phyloP scores from a whole-genome alignment of 2,888 invertebrate species.

The Melanophora roralis region DNA sequence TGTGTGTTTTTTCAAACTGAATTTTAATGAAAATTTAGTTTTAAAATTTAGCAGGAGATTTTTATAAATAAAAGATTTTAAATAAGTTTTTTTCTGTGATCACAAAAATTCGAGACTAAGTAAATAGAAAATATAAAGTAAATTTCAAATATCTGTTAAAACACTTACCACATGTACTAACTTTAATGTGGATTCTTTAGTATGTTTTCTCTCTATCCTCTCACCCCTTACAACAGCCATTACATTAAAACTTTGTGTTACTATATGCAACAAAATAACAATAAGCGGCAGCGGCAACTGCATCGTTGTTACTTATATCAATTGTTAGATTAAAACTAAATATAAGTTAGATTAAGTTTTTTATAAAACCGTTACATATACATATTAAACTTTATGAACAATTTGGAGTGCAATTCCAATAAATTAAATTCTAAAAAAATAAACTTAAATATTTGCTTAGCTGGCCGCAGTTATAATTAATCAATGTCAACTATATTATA shows the following conservation, averaged over 20 bases:
- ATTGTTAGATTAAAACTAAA: slow-evolving; percentile 31
- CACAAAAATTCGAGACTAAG: too few species aligned
- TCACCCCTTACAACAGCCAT: not conserved
- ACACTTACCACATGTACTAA: slow-evolving; percentile 70
- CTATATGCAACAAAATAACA: slow-evolving; percentile 11
- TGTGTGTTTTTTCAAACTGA: too few species aligned
- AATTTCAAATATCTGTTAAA: too few species aligned
- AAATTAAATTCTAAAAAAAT: not conserved
- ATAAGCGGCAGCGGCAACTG: not conserved
- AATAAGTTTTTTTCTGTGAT: too few species aligned
- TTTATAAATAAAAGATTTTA: too few species aligned
- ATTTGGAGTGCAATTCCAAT: not conserved
- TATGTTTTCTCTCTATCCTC: not conserved
- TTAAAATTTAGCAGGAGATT: too few species aligned
- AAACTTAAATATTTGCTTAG: too few species aligned
- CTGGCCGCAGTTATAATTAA: too few species aligned
- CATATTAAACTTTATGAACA: too few species aligned
- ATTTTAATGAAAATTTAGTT: too few species aligned
- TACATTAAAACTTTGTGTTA: not conserved
- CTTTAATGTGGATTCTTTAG: slow-evolving; percentile 63
- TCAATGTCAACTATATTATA: too few species aligned
- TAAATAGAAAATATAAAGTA: too few species aligned
- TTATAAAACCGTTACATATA: not conserved
- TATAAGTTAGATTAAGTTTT: not conserved
- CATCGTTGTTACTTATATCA: slow-evolving; percentile 44